phyloP scores from a whole-genome alignment of 2,797 vertebrate genomes.

The Pygocentrus nattereri region DNA sequence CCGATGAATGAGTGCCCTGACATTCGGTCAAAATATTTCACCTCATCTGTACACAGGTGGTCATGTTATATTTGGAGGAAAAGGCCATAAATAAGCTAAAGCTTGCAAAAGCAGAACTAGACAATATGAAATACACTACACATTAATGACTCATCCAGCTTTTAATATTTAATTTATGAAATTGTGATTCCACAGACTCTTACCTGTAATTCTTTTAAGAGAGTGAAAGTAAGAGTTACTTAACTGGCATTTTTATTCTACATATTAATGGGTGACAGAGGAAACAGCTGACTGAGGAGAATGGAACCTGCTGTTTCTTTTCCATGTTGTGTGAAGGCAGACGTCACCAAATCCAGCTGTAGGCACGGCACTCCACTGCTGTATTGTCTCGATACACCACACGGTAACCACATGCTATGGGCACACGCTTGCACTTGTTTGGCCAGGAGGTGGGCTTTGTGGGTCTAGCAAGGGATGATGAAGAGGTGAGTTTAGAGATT shows the following conservation, averaged over 20 bases:
- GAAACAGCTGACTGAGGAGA: not conserved
- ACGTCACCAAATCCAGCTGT: constrained; percentile 58
- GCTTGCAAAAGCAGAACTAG: no score
- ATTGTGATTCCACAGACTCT: not conserved
- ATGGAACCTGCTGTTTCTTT: not conserved
- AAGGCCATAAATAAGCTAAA: no score
- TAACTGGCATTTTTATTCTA: not conserved
- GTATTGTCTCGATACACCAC: constrained; percentile 52
- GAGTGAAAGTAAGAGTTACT: not conserved
- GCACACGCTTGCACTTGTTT: constrained; percentile 43
- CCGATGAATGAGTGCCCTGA: no score
- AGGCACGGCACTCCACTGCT: constrained; percentile 46
- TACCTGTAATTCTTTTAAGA: no score
- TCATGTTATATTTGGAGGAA: no score
- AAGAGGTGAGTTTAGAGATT: no score
- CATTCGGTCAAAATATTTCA: no score
- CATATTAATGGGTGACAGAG: not conserved
- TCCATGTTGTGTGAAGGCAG: not conserved
- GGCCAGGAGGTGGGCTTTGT: constrained; percentile 62
- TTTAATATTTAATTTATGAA: no score
- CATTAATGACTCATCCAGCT: no score
- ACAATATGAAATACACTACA: no score
- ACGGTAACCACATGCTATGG: constrained; percentile 47
- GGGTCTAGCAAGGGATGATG: constrained; percentile 35
- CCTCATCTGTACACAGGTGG: no score